These are phyloP conservation scores for Enteromius mattozi DNA, from an alignment of 2,797 vertebrate genomes.

Conservation along the genomic window DNA sequence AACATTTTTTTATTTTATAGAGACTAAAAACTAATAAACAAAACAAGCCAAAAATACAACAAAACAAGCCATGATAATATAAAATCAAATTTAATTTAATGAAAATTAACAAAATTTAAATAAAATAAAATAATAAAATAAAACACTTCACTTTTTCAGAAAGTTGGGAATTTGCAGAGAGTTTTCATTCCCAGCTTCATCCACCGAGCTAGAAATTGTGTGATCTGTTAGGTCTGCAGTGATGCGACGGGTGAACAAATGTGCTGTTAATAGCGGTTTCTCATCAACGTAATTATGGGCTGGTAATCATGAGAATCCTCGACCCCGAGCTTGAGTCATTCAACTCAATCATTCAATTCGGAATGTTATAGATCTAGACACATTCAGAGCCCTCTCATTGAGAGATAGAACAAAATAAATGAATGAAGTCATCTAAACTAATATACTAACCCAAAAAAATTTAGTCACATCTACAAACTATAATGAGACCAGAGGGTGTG, in stretches of 20 bases:
- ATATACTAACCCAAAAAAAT: neutral
- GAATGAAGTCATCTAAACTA: neutral
- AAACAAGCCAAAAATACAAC: neutral
- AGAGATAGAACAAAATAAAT: neutral
- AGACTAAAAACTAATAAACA: neutral
- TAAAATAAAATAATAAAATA: neutral
- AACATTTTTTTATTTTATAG: no score
- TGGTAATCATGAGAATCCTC: conserved; percentile 28
- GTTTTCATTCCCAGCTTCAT: conserved; percentile 1
- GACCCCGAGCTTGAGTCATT: conserved; percentile 21
- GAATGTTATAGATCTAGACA: conserved; percentile 8
- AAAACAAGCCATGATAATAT: neutral
- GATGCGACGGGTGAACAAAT: conserved; percentile 33
- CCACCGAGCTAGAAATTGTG: neutral
- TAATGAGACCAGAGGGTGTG: neutral
- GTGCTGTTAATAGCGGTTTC: conserved; percentile 17
- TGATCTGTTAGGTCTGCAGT: conserved; percentile 14
- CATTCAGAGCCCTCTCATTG: conserved; percentile 4
- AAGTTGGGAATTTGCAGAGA: neutral
- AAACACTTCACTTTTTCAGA: neutral
- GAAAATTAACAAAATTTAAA: no score
- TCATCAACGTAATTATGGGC: conserved; percentile 28
- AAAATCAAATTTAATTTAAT: no score
- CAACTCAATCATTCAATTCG: no score
- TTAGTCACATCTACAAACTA: neutral